Evolutionary conservation across 1,140 invertebrate species (phyloP).

Genomic region (Drosophila insularis): DNA sequence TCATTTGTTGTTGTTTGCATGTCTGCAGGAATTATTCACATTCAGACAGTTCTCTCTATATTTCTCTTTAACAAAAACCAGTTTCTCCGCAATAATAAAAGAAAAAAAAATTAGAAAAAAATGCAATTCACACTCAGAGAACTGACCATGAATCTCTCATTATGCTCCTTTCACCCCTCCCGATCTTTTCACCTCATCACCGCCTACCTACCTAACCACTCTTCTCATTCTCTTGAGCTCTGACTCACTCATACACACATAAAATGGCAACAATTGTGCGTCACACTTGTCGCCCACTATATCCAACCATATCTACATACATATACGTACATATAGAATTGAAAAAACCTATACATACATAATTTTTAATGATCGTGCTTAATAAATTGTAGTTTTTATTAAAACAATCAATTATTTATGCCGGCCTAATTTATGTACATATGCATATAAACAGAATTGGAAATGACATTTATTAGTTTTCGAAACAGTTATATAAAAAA

Average conservation of each 20-base stretch:
- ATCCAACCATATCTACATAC: neutral
- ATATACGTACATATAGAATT: no score
- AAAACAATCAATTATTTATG: no score
- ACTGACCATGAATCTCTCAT: neutral
- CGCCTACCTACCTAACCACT: neutral
- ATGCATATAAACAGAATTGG: no score
- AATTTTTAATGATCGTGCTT: no score
- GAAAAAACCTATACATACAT: no score
- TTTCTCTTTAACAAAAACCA: neutral
- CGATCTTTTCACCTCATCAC: neutral
- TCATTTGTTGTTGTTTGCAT: neutral
- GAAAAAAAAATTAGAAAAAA: neutral
- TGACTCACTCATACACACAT: neutral
- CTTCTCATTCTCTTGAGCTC: neutral
- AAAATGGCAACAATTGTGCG: neutral
- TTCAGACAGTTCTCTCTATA: neutral
- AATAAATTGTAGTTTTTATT: no score
- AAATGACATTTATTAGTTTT: no score
- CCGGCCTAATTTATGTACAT: no score
- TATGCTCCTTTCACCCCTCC: neutral
- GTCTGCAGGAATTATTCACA: constrained; percentile 5
- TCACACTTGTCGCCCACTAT: neutral
- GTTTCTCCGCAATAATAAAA: neutral
- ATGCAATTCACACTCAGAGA: constrained; percentile 24
- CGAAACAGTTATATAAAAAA: no score